Evolutionary conservation across 2,797 vertebrate genomes (phyloP), one percentile per base, ranked within the genome.

Genomic region (Oophaga sylvatica): DNA sequence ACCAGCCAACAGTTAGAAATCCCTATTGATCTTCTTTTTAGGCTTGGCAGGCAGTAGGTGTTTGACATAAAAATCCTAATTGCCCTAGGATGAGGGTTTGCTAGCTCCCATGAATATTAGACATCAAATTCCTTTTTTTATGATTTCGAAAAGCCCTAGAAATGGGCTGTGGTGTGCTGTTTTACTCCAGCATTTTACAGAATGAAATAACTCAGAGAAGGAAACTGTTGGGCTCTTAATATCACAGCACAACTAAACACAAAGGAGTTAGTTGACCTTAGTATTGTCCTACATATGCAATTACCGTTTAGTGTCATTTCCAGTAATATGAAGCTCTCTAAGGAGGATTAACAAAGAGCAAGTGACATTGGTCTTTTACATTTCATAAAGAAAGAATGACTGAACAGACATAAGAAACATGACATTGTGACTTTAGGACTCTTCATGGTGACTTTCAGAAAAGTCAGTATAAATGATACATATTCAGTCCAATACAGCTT

Each of bases 231-330:
- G 68, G n/a, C 48, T 79, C 83, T 82, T 77, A 76, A 81, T 85
- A 86, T 83, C 63, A 79, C 88, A 86, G 83, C 62, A 71, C 26
- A 10, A 82, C 76, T 82, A 81, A 80, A 71, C 88, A 86, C 88
- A 82, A 71, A 78, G 88, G 88, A 89, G 83, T 89, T 89, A 77
- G 84, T 78, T 89, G 88, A 89, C 88, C 88, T 89, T 89, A 86
- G 84, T 89, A 89, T 86, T 86, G 88, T 89, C 88, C 88, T 89
- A 86, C 71, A 79, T 89, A 89, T 89, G 88, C 88, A 89, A 89
- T 89, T 89, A 89, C 88, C 82, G 80, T 89, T 89, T 89, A 89
- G 88, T 89, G 88, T 86, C 88, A 89, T 86, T 89, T 89, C 83
- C 88, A 89, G 88, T 89, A 89, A 89, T 80, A 86, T 89, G 88